Percentiles rank a stretch among this genome's conserved stretches.
These are phyloP conservation scores for Vidua macroura DNA, from an alignment of 2,113 vertebrate species.

Conservation along the genomic window DNA sequence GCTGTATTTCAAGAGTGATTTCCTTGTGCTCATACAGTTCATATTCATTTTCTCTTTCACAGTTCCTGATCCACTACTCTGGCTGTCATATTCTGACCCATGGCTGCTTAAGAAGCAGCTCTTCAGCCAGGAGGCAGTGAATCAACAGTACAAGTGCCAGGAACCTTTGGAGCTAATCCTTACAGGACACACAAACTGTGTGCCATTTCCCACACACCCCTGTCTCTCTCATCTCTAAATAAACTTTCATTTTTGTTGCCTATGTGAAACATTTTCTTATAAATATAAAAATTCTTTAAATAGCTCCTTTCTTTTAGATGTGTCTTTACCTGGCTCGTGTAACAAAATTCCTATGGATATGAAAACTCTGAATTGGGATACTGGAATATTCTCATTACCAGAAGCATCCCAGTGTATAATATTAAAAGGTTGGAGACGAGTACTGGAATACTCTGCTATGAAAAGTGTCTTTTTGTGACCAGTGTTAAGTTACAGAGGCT, in stretches of 20 bases:
- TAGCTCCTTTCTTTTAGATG: not conserved
- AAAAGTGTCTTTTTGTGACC: not conserved
- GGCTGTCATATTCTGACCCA: not conserved
- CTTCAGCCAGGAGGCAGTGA: not conserved
- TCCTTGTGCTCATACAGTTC: not conserved
- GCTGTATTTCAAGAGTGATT: not conserved
- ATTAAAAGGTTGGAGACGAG: not conserved
- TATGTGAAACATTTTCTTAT: not conserved
- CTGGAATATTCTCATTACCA: not conserved
- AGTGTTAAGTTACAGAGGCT: not conserved
- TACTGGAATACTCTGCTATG: not conserved
- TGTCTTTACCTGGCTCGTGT: not conserved
- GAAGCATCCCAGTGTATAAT: not conserved
- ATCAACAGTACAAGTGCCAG: not conserved
- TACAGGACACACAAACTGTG: not conserved
- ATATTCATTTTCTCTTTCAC: not conserved
- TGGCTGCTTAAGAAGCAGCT: not conserved
- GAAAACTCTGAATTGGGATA: not conserved
- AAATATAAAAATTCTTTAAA: not conserved
- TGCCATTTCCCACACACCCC: not conserved
- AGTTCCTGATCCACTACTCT: not conserved
- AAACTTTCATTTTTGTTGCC: not conserved
- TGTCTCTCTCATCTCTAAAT: not conserved
- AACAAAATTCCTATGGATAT: not conserved
- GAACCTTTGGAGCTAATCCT: not conserved